Conservation (phyloP, 2,113 vertebrate species). For the Spheniscus mendiculus region DNA sequence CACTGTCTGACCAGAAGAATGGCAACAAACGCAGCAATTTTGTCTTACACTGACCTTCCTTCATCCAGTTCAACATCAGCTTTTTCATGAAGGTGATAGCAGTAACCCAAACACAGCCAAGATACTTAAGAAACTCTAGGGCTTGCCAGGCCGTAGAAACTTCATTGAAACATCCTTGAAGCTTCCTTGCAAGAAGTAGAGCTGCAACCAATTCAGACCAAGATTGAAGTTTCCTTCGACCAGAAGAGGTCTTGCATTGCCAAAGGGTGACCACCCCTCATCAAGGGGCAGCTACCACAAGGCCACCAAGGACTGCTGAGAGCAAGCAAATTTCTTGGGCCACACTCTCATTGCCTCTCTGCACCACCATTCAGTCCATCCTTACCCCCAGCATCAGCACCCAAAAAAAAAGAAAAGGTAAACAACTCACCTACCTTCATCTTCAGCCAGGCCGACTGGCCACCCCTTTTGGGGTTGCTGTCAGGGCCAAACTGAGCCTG, state of each 20-base stretch:
- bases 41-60: neutral
- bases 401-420: neutral
- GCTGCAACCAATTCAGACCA: neutral
- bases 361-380: neutral
- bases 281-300: neutral
- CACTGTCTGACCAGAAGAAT: neutral
- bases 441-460: neutral
- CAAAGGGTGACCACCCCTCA: neutral
- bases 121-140: neutral
- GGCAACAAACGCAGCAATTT: neutral
- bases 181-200: neutral
- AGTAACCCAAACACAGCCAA: neutral
- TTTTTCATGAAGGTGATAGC: neutral
- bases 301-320: neutral
- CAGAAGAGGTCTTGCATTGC: neutral
- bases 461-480: neutral
- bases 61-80: neutral
- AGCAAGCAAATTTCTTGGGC: neutral
- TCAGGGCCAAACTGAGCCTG: neutral
- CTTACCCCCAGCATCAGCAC: neutral
- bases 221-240: neutral
- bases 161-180: neutral
- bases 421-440: neutral
- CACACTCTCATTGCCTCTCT: neutral
- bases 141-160: neutral